Conservation (phyloP, 2,888 invertebrate species). For the Drosophila ustulata region DNA sequence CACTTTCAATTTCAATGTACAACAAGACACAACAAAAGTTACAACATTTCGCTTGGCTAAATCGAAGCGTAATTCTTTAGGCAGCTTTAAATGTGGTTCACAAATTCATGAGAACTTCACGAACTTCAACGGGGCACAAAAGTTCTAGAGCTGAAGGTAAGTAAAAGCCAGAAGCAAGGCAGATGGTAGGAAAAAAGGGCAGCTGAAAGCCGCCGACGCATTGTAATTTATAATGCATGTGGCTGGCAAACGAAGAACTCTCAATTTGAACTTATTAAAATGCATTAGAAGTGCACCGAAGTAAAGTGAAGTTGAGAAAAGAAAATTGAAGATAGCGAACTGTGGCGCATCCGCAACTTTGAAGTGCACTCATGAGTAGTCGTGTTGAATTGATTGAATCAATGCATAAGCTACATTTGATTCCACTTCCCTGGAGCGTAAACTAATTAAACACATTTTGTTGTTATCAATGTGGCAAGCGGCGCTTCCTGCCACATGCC, state of each 20-base stretch:
- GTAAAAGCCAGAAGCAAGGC: neutral
- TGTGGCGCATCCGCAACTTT: constrained; percentile 46
- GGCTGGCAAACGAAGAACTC: constrained; percentile 16
- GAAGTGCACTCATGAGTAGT: constrained; percentile 38
- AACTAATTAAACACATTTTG: constrained; percentile 45
- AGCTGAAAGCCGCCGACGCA: constrained; percentile 35
- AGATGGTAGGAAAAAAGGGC: neutral
- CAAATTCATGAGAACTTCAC: constrained; percentile 25
- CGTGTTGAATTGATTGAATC: constrained; percentile 34
- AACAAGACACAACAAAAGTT: neutral
- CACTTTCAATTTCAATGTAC: no score
- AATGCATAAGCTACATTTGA: constrained; percentile 29
- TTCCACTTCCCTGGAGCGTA: constrained; percentile 49
- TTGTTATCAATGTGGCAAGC: constrained; percentile 48
- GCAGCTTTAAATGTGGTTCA: constrained; percentile 21
- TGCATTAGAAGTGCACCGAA: constrained; percentile 28
- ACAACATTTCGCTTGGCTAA: neutral
- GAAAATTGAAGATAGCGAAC: constrained; percentile 11
- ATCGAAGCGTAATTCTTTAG: constrained; percentile 32
- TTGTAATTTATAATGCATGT: constrained; percentile 54
- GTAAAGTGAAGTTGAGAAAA: neutral
- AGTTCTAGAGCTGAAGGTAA: constrained; percentile 21
- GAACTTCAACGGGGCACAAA: constrained; percentile 12
- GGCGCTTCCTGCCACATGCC: constrained; percentile 63
- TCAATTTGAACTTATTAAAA: constrained; percentile 33